Evolutionary conservation across 2,888 invertebrate genomes (phyloP).

Genomic region (Diplazon laetatorius): DNA sequence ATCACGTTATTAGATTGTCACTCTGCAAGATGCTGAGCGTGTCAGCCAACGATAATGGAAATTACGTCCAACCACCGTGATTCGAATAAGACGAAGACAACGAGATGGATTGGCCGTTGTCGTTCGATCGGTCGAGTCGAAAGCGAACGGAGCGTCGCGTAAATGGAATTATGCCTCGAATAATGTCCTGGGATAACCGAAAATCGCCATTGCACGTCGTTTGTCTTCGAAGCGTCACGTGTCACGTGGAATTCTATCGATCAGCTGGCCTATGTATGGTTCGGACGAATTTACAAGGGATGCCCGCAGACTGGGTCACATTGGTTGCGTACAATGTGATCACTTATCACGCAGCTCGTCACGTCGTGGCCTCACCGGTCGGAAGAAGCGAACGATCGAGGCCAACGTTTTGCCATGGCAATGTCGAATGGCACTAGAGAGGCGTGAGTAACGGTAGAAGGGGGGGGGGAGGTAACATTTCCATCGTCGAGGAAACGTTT

Average conservation of each 20-base stretch:
- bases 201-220: conserved; percentile 37
- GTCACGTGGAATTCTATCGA: neutral
- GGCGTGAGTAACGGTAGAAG: too few relatives aligned
- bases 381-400: conserved; percentile 13
- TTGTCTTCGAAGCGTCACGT: conserved; percentile 43
- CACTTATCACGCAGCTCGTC: neutral
- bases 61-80: neutral
- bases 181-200: conserved; percentile 13
- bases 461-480: neutral
- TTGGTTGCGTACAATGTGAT: neutral
- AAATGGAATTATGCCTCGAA: neutral
- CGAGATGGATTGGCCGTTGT: neutral
- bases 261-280: conserved; percentile 1
- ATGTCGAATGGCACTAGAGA: neutral
- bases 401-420: neutral
- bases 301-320: neutral
- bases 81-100: neutral
- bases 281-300: neutral
- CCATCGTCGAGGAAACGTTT: conserved; percentile 26
- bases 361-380: neutral
- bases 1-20: too few relatives aligned
- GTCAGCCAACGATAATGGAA: neutral
- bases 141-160: neutral
- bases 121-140: neutral
- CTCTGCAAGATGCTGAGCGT: too few relatives aligned